Base-by-base conservation (phyloP, 1,140 invertebrate genomes). In the Physella acuta region DNA sequence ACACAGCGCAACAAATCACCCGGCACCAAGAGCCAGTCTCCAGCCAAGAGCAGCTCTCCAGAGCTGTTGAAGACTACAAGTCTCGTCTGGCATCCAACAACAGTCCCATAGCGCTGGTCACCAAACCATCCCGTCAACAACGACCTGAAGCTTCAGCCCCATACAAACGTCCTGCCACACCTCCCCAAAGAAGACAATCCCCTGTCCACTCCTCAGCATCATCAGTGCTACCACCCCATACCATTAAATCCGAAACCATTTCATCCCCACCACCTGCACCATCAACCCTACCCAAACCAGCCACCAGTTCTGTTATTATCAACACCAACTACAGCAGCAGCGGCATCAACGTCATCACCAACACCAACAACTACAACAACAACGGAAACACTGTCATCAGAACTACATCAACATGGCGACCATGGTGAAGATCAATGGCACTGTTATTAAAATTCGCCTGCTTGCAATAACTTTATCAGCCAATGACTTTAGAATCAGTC, bases 361-460 rank as follows among this genome's bases (percentile, higher is more conserved):
- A 31, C 30, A 37, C 1, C 64, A 68, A 34, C 53, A 44, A 17
- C n/a, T 28, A 20, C 30, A 58, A 59, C 49, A 36, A 2, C 61
- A 63, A 60, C 3, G 34, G 36, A n/a, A 59, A 34, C n/a, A 68
- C 30, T 30, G 26, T 52, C n/a, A 34, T 49, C 26, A 58, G 30
- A 17, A 16, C 33, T 1, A 68, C 36, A 58, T 52, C 65, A 30
- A 68, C 33, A 34, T 63, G 64, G 64, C 53, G 64, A 55, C 49
- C 49, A 4, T 56, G 52, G 64, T 55, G 39, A 33, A 33, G 33
- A n/a, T n/a, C n/a, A n/a, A n/a, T n/a, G n/a, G n/a, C n/a, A n/a
- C n/a, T n/a, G n/a, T n/a, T n/a, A n/a, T n/a, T n/a, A n/a, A n/a
- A n/a, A n/a, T n/a, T n/a, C n/a, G n/a, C n/a, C n/a, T n/a, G n/a